phyloP scores from a whole-genome alignment of 2,797 vertebrate species.

The Pantherophis vulpinus region DNA sequence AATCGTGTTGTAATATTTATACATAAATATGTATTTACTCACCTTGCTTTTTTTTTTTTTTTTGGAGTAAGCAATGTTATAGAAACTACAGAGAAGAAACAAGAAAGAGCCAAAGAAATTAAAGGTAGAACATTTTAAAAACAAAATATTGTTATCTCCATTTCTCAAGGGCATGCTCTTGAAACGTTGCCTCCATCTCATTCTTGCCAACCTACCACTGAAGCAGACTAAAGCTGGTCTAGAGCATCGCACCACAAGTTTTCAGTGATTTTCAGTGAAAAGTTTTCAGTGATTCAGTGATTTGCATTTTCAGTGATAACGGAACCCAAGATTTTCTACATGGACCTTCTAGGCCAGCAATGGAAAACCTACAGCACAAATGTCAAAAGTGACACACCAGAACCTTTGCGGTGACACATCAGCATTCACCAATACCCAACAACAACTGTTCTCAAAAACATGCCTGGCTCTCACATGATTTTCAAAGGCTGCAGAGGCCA shows the following conservation, averaged over 20 bases:
- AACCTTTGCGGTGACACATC: background rate
- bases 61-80: background rate
- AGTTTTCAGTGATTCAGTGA: too few species aligned
- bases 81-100: background rate
- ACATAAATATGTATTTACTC: background rate
- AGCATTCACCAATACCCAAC: background rate
- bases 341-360: background rate
- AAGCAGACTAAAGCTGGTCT: background rate
- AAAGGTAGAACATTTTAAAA: background rate
- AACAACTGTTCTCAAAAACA: background rate
- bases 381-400: background rate
- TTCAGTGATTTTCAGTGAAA: background rate
- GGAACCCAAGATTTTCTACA: background rate
- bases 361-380: too few species aligned
- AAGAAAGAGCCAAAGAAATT: background rate
- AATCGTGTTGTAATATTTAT: background rate
- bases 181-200: background rate
- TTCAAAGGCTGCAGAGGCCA: background rate
- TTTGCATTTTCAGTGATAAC: background rate
- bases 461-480: background rate
- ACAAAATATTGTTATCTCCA: background rate
- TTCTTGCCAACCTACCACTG: background rate
- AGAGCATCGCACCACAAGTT: background rate
- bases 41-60: background rate
- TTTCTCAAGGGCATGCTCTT: background rate